Conservation (phyloP, 2,888 invertebrate species). For the Polia nebulosa region DNA sequence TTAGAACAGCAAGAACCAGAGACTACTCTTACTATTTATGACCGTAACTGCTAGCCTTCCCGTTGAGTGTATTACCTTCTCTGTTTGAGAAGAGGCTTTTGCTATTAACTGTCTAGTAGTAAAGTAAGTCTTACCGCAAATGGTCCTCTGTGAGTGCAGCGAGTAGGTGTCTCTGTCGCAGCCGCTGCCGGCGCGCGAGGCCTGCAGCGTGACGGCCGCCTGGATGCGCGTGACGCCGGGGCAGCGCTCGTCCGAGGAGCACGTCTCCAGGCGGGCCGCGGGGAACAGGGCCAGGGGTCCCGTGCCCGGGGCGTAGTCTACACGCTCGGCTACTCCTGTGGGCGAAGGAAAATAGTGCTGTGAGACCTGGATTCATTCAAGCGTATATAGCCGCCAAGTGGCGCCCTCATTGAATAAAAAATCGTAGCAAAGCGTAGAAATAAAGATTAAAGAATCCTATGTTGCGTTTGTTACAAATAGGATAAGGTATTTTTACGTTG, state of each 20-base stretch:
- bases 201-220: constrained; percentile 93
- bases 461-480: no score
- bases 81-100: neutral
- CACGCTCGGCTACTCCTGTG: constrained; percentile 94
- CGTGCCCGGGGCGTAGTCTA: constrained; percentile 96
- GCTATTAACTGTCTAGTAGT: no score
- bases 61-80: neutral
- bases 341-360: neutral
- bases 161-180: constrained; percentile 99
- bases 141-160: constrained; percentile 95
- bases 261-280: constrained; percentile 97
- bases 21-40: no score
- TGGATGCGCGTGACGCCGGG: constrained; percentile 93
- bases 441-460: no score
- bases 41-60: no score
- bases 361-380: no score
- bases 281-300: constrained; percentile 96
- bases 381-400: no score
- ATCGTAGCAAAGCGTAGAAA: no score
- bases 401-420: no score
- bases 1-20: no score
- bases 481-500: no score
- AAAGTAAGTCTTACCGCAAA: constrained; percentile 92
- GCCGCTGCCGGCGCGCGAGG: constrained; percentile 97
- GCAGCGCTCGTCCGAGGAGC: constrained; percentile 96